phyloP scores from a whole-genome alignment of 2,888 invertebrate genomes.

The Protula sp. region DNA sequence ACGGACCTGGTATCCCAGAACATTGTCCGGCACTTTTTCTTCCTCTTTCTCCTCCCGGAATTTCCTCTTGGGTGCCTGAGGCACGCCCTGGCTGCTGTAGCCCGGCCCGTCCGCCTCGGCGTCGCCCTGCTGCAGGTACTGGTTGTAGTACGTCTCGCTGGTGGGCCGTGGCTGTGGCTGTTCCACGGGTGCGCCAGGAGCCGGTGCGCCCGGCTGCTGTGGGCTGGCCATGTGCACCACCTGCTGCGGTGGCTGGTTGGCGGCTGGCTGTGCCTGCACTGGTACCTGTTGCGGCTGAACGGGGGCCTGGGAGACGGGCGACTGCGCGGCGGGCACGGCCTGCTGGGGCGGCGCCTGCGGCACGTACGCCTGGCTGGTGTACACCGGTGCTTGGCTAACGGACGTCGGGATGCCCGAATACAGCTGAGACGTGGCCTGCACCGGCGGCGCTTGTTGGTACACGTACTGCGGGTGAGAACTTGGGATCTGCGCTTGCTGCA shows the following conservation, averaged over 20 bases:
- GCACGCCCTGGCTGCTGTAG: background rate
- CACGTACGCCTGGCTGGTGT: background rate
- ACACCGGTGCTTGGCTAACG: background rate
- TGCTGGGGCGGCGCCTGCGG: background rate
- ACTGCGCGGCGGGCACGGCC: background rate
- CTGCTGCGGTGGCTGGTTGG: background rate
- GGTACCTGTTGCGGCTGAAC: background rate
- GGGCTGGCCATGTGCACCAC: background rate
- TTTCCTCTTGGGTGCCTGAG: conserved; percentile 28
- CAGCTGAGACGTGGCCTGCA: background rate
- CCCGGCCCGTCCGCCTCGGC: background rate
- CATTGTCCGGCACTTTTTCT: conserved; percentile 40
- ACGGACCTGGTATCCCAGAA: conserved; percentile 44
- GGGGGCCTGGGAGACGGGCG: background rate
- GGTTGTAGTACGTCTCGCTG: background rate
- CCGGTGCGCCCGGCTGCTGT: background rate
- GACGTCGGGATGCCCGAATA: background rate
- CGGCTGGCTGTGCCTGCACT: background rate
- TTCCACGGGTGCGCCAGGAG: background rate
- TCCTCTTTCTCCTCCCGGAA: conserved; percentile 47
- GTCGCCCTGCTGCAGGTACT: background rate
- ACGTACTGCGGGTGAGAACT: too few relatives aligned
- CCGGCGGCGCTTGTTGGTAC: background rate
- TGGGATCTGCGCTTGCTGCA: too few relatives aligned
- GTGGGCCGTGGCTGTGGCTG: background rate